A percentile compares a stretch with the other conserved stretches of the same genome.
phyloP scores from a whole-genome alignment of 1,140 invertebrate genomes.

The Achroia grisella region DNA sequence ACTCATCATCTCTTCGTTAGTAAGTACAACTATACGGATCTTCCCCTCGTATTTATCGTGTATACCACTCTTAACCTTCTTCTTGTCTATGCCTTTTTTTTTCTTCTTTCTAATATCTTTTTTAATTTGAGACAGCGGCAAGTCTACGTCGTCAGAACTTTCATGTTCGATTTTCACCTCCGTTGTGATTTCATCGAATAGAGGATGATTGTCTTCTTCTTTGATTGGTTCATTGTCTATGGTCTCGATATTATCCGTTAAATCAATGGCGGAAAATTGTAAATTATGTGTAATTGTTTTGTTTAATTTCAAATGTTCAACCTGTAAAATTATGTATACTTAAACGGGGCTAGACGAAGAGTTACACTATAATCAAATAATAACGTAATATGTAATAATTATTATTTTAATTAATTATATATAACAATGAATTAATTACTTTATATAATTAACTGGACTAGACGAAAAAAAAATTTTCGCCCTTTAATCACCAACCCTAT shows the following conservation, averaged over 20 bases:
- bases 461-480: too few relatives aligned
- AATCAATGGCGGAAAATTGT: background rate
- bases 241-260: background rate
- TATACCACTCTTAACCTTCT: slow-evolving; percentile 4
- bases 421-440: too few relatives aligned
- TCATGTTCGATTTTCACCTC: slow-evolving; percentile 39
- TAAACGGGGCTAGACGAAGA: too few relatives aligned
- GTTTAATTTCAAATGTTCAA: too few relatives aligned
- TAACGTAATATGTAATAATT: too few relatives aligned
- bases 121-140: slow-evolving; percentile 18
- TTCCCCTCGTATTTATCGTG: slow-evolving; percentile 31
- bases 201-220: background rate
- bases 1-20: slow-evolving; percentile 31
- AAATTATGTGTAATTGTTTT: background rate
- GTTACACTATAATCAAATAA: too few relatives aligned
- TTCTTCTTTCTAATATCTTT: slow-evolving; percentile 14
- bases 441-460: too few relatives aligned
- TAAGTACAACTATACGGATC: slow-evolving; percentile 25
- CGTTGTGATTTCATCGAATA: slow-evolving; percentile 13
- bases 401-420: too few relatives aligned
- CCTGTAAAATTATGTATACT: too few relatives aligned
- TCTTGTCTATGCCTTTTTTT: slow-evolving; percentile 7
- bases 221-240: too few relatives aligned
- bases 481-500: too few relatives aligned
- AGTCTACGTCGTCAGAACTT: slow-evolving; percentile 17